These are phyloP conservation scores for Sarcophilus harrisii DNA, from an alignment of 2,797 vertebrate species.

Conservation along the genomic window DNA sequence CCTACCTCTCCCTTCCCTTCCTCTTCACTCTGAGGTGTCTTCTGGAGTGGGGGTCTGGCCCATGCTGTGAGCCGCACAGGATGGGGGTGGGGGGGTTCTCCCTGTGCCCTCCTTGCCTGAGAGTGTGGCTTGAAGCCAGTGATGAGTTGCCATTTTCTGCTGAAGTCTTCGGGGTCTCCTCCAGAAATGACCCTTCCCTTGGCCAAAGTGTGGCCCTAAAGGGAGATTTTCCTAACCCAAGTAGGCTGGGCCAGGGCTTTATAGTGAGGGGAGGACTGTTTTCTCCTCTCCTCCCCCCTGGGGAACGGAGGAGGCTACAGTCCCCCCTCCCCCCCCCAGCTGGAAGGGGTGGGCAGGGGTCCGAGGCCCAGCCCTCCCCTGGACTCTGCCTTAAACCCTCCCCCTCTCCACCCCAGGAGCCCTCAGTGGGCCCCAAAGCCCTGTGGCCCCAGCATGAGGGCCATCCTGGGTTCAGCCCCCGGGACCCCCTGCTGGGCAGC, in stretches of 20 bases:
- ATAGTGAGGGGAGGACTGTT: slow-evolving; percentile 6
- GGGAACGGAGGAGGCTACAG: not conserved
- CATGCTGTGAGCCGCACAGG: not conserved
- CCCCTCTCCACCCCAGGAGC: too few species aligned
- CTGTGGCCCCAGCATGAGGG: too few species aligned
- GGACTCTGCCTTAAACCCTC: too few species aligned
- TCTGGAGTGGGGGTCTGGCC: not conserved
- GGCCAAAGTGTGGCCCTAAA: not conserved
- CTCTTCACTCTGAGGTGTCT: not conserved
- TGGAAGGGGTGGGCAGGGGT: too few species aligned
- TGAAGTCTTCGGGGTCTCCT: slow-evolving; percentile 21
- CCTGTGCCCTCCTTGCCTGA: not conserved
- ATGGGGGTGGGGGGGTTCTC: too few species aligned
- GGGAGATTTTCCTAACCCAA: not conserved
- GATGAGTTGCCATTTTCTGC: slow-evolving; percentile 20
- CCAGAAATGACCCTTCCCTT: not conserved
- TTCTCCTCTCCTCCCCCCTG: not conserved
- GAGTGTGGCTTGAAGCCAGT: not conserved
- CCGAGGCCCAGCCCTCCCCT: too few species aligned
- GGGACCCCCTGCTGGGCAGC: too few species aligned
- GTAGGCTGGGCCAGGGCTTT: not conserved
- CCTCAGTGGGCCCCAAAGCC: too few species aligned
- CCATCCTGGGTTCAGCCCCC: too few species aligned
- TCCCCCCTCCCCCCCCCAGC: too few species aligned
- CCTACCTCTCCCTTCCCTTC: not conserved